Conservation (phyloP, 1,140 invertebrate species). For the Nasonia longicornis region DNA sequence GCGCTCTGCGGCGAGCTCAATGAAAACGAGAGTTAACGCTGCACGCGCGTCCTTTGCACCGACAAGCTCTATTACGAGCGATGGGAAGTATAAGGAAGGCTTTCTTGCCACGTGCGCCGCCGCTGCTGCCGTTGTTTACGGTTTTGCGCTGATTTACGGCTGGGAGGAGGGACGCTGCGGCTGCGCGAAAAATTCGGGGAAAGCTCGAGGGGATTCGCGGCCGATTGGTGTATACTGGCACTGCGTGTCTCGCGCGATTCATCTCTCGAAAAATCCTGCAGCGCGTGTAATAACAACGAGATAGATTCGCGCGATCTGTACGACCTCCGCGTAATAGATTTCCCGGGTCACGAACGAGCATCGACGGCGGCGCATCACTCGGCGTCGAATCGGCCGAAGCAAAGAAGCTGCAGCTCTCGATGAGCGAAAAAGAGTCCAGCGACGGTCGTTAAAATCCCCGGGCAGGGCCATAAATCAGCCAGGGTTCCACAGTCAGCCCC, state of each 20-base stretch:
- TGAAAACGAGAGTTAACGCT: neutral
- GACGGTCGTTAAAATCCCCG: slow-evolving; percentile 21
- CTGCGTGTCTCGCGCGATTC: too few relatives aligned
- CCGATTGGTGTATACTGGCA: neutral
- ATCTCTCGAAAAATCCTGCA: too few relatives aligned
- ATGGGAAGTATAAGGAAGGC: too few relatives aligned
- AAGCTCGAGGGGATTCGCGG: neutral
- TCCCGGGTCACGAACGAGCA: too few relatives aligned
- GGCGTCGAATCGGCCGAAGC: too few relatives aligned
- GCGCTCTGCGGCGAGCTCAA: neutral
- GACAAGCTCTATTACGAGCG: neutral
- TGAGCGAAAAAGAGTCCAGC: neutral
- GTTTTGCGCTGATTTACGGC: neutral
- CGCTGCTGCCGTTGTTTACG: neutral
- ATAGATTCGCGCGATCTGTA: too few relatives aligned
- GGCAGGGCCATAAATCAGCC: slow-evolving; percentile 28
- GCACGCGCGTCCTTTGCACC: too few relatives aligned
- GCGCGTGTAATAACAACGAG: neutral
- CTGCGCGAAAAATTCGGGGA: neutral
- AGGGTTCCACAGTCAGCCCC: neutral
- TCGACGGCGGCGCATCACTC: too few relatives aligned
- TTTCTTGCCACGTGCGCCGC: too few relatives aligned
- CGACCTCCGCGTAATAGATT: too few relatives aligned
- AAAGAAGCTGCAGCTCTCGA: too few relatives aligned
- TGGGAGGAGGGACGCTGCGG: neutral